Conservation (phyloP, 1,140 invertebrate species). For the Drosophila baimaii region DNA sequence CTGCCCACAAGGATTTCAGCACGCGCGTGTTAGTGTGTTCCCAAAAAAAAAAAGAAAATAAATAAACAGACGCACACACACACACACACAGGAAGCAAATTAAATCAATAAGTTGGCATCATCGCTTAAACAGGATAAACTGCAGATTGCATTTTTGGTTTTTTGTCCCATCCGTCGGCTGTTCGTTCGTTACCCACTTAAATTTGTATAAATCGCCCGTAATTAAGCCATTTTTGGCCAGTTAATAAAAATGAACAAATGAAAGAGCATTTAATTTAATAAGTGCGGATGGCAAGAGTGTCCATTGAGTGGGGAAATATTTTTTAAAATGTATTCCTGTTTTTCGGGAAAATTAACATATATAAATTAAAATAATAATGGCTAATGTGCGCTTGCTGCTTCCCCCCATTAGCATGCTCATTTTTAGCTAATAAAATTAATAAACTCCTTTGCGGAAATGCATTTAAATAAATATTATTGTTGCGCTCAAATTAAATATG, state of each 20-base stretch:
- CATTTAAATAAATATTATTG: constrained; percentile 42
- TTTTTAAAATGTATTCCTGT: neutral
- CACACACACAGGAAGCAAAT: constrained; percentile 57
- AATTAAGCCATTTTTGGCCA: constrained; percentile 76
- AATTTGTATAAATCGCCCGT: constrained; percentile 61
- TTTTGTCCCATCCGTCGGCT: neutral
- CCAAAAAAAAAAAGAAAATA: neutral
- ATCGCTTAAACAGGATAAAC: constrained; percentile 58
- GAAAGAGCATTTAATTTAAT: constrained; percentile 60
- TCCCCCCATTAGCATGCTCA: constrained; percentile 53
- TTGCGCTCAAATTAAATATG: constrained; percentile 1
- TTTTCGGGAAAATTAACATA: constrained; percentile 24
- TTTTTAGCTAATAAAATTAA: constrained; percentile 73
- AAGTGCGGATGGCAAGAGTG: constrained; percentile 29
- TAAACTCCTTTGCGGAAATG: constrained; percentile 25
- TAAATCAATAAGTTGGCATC: constrained; percentile 72
- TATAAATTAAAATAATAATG: constrained; percentile 35
- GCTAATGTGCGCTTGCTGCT: constrained; percentile 11
- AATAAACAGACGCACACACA: constrained; percentile 12
- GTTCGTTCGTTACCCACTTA: constrained; percentile 35
- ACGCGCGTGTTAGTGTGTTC: neutral
- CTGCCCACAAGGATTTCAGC: constrained; percentile 8
- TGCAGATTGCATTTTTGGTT: constrained; percentile 28
- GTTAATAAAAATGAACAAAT: constrained; percentile 61
- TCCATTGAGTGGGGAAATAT: neutral